Conservation (phyloP, 2,888 invertebrate species). For the Tenthredo notha region DNA sequence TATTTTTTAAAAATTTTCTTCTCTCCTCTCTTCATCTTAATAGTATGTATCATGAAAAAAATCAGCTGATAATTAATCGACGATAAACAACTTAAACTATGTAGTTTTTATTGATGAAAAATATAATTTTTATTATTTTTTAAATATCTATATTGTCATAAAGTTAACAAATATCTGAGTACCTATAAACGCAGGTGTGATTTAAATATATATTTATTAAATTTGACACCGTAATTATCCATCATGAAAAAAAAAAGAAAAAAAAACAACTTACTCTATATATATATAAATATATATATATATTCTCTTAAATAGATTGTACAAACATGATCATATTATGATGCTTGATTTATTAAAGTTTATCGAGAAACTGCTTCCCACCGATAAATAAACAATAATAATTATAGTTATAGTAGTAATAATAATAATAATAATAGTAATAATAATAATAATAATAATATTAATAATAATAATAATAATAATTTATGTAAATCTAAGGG, state of each 20-base stretch:
- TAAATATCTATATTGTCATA: constrained; percentile 34
- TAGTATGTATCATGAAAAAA: neutral
- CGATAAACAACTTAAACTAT: constrained; percentile 38
- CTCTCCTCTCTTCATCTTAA: neutral
- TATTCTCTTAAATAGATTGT: constrained; percentile 15
- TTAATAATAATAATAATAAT: constrained; percentile 30
- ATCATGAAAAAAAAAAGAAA: too few relatives aligned
- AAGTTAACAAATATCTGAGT: constrained; percentile 33
- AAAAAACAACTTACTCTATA: neutral
- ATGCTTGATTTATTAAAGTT: constrained; percentile 8
- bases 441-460: neutral
- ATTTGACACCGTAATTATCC: neutral
- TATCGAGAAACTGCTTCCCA: constrained; percentile 26
- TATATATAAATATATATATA: too few relatives aligned
- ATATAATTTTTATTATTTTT: neutral
- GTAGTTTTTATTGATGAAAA: constrained; percentile 10
- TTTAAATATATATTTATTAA: neutral
- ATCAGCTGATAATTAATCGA: constrained; percentile 27
- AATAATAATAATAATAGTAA: constrained; percentile 2
- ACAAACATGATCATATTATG: neutral
- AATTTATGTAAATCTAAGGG: constrained; percentile 27
- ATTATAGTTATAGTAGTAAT: neutral
- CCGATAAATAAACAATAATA: constrained; percentile 27
- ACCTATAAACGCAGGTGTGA: constrained; percentile 22
- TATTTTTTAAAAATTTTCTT: constrained; percentile 1